Percentiles rank a stretch among this genome's conserved stretches.
Evolutionary conservation across 2,888 invertebrate species (phyloP).

Genomic region (Brachycybe producta): DNA sequence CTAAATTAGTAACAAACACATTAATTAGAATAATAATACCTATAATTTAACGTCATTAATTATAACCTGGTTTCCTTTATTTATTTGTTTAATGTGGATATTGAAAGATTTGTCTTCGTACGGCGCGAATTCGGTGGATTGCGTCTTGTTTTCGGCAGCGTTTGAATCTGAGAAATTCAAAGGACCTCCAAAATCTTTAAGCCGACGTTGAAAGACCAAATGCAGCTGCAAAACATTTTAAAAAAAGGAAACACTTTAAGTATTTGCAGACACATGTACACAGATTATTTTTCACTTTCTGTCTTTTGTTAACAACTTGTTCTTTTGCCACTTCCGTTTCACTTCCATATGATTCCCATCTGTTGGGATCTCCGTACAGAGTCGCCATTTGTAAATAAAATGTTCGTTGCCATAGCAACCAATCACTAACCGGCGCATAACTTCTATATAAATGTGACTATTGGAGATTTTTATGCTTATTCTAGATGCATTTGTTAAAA

Average conservation of each 20-base stretch:
- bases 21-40: neutral
- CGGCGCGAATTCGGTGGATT: conserved; percentile 8
- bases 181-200: conserved; percentile 11
- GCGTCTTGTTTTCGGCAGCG: neutral
- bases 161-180: neutral
- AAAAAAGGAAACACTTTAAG: neutral
- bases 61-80: conserved; percentile 7
- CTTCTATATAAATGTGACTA: too few species aligned
- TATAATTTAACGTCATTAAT: neutral
- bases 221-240: too few species aligned
- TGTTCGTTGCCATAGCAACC: neutral
- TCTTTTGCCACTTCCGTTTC: conserved; percentile 10
- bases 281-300: conserved; percentile 1
- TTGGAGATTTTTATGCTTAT: too few species aligned
- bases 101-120: conserved; percentile 16
- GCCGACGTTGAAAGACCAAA: conserved; percentile 4
- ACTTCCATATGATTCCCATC: conserved; percentile 6
- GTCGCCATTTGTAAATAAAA: conserved; percentile 12
- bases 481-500: too few species aligned
- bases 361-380: neutral
- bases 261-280: neutral
- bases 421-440: too few species aligned
- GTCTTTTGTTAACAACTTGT: neutral
- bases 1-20: conserved; percentile 6
- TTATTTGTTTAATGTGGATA: neutral